Evolutionary conservation across 2,113 vertebrate species (phyloP).

Genomic region (Istiophorus platypterus): DNA sequence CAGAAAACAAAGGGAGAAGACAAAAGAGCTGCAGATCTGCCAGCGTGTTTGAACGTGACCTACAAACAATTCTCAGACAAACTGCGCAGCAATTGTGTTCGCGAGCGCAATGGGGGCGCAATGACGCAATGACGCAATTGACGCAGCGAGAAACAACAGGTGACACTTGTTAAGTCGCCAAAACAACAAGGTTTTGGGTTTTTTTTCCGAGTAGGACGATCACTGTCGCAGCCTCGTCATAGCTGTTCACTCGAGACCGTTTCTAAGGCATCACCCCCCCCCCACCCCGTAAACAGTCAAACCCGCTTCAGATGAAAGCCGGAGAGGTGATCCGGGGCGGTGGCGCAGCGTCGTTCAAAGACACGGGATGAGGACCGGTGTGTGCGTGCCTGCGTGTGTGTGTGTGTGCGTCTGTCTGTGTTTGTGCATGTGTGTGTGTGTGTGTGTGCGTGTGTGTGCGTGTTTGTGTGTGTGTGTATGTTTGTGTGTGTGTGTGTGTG

Average conservation of each 20-base stretch:
- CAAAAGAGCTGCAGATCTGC: neutral
- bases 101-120: too few species aligned
- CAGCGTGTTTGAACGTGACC: neutral
- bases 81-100: too few species aligned
- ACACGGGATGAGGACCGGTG: neutral
- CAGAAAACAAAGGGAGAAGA: neutral
- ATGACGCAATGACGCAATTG: too few species aligned
- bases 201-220: too few species aligned
- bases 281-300: too few species aligned
- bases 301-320: conserved; percentile 11
- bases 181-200: too few species aligned
- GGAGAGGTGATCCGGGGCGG: neutral
- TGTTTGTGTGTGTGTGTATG: neutral
- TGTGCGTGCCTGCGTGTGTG: conserved; percentile 3
- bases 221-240: too few species aligned
- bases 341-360: neutral
- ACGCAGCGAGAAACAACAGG: too few species aligned
- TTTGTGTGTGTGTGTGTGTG: conserved; percentile 9
- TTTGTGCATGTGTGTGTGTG: conserved; percentile 1
- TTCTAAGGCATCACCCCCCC: too few species aligned
- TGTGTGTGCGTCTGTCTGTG: neutral
- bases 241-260: too few species aligned
- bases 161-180: too few species aligned
- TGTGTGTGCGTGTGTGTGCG: neutral
- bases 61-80: too few species aligned